phyloP scores from a whole-genome alignment of 2,113 vertebrate species.

The Corapipo altera region DNA sequence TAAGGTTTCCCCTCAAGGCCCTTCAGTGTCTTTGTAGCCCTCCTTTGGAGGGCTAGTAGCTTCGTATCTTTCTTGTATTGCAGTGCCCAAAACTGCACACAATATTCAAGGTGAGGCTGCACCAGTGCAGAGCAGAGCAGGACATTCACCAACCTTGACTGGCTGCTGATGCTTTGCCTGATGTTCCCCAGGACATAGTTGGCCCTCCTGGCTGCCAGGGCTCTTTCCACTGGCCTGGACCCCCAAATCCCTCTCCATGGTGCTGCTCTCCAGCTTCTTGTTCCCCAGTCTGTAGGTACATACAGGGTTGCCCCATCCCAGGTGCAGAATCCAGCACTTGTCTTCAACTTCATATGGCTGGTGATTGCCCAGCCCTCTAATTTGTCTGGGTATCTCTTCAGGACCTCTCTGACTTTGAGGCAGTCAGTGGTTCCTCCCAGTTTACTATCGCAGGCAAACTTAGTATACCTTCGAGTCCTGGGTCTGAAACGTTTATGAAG shows the following conservation, averaged over 20 bases:
- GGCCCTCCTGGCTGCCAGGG: background rate
- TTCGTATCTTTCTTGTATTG: background rate
- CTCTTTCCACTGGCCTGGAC: rapidly evolving
- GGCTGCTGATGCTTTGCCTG: rapidly evolving
- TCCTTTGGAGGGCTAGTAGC: background rate
- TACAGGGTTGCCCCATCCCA: background rate
- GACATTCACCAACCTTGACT: background rate
- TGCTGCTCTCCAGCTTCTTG: background rate
- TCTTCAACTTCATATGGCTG: background rate
- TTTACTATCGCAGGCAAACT: background rate
- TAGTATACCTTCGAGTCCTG: background rate
- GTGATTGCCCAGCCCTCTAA: background rate
- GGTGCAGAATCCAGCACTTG: background rate
- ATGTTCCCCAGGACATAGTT: rapidly evolving
- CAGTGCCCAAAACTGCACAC: background rate
- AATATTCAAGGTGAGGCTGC: rapidly evolving
- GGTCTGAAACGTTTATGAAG: background rate
- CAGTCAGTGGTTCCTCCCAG: background rate
- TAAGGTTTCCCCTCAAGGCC: background rate
- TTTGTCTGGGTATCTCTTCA: background rate
- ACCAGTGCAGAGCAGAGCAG: background rate
- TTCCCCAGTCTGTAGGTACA: background rate
- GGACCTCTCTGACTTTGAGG: background rate
- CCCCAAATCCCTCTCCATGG: background rate
- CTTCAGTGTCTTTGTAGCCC: rapidly evolving